Conservation (phyloP, 2,797 vertebrate species). For the Clarias fuscus region DNA sequence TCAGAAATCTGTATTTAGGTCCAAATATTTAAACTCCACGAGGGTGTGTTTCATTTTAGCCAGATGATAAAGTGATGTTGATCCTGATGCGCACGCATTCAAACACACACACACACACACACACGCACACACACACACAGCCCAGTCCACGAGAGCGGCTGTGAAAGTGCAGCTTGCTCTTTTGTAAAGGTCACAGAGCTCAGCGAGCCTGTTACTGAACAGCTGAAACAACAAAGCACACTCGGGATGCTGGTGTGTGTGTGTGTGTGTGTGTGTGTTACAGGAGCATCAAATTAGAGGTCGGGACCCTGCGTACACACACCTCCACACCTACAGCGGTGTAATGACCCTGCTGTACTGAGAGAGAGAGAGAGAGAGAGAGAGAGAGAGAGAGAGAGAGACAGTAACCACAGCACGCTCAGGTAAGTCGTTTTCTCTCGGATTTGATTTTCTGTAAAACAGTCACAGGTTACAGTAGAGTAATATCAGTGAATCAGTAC, state of each 20-base stretch:
- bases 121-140: background rate
- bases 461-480: background rate
- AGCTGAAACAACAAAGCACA: slow-evolving; percentile 48
- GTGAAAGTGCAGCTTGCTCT: slow-evolving; percentile 42
- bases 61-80: background rate
- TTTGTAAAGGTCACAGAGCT: slow-evolving; percentile 50
- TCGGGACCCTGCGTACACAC: background rate
- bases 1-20: background rate
- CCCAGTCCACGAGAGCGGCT: background rate
- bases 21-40: background rate
- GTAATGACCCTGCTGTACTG: background rate
- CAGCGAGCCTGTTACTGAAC: slow-evolving; percentile 44
- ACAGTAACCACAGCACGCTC: background rate
- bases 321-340: background rate
- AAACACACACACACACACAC: slow-evolving; percentile 6
- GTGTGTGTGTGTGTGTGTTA: slow-evolving; percentile 17
- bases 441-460: background rate
- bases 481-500: background rate
- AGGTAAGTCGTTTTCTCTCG: background rate
- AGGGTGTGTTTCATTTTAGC: background rate
- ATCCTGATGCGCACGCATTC: background rate
- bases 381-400: background rate
- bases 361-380: slow-evolving; percentile 10
- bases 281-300: slow-evolving; percentile 4
- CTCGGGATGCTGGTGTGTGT: slow-evolving; percentile 22